Percentiles rank a stretch among this genome's conserved stretches.
Conservation (phyloP, 1,140 invertebrate species). For the Cardiocondyla obscurior region DNA sequence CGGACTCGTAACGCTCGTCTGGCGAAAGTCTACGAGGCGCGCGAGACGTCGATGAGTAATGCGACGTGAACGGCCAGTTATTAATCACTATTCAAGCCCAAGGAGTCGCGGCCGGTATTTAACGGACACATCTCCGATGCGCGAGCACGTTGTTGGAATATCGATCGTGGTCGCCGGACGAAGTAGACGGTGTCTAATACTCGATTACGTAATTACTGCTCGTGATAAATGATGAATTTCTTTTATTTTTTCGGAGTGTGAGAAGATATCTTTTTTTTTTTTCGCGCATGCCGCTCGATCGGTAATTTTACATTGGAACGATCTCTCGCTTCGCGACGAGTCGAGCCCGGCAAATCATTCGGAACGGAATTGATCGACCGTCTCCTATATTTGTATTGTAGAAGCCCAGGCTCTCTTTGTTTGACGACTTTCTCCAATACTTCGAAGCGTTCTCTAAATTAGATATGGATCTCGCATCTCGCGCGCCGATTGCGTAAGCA, state of each 20-base stretch:
- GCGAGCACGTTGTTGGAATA: slow-evolving; percentile 50
- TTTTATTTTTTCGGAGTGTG: not conserved
- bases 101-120: slow-evolving; percentile 45
- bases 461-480: slow-evolving; percentile 39
- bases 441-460: slow-evolving; percentile 27
- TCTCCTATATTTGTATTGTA: not conserved
- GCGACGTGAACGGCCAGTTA: slow-evolving; percentile 70
- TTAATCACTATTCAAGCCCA: slow-evolving; percentile 66
- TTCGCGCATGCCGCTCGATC: too few relatives aligned
- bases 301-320: not conserved
- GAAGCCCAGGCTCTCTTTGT: slow-evolving; percentile 7
- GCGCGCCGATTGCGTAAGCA: slow-evolving; percentile 24
- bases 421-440: not conserved
- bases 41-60: slow-evolving; percentile 72
- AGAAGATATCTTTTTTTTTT: not conserved
- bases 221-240: not conserved
- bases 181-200: not conserved
- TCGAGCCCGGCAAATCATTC: not conserved
- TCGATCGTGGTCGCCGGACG: slow-evolving; percentile 46
- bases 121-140: slow-evolving; percentile 54
- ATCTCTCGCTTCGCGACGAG: not conserved
- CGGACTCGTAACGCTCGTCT: slow-evolving; percentile 74
- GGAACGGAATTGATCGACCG: not conserved
- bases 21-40: slow-evolving; percentile 71
- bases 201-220: not conserved